Conservation (phyloP, 2,888 invertebrate species). For the Polymixis flavicincta region DNA sequence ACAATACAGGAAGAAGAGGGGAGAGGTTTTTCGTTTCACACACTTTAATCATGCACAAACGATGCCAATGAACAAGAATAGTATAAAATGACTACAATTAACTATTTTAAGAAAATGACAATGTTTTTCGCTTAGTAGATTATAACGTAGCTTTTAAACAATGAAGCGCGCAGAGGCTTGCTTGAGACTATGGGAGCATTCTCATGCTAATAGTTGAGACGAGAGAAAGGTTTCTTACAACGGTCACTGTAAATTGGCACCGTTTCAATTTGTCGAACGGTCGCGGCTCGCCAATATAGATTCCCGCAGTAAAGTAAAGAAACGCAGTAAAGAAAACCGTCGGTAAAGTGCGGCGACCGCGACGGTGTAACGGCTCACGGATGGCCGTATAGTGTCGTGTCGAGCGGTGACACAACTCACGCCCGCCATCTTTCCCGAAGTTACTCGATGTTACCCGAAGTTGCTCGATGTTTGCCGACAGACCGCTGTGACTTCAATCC, state of each 20-base stretch:
- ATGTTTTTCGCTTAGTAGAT: too few relatives aligned
- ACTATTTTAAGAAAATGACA: not conserved
- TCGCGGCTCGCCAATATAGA: not conserved
- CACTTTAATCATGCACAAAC: constrained; percentile 5
- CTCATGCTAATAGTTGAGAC: not conserved
- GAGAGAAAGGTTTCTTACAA: not conserved
- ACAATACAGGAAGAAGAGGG: not conserved
- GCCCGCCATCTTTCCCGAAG: not conserved
- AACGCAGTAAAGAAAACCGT: constrained; percentile 4
- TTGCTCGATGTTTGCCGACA: not conserved
- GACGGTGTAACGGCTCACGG: not conserved
- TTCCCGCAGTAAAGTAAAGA: constrained; percentile 8
- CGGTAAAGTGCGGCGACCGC: constrained; percentile 4
- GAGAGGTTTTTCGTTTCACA: not conserved
- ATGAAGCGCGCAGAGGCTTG: not conserved
- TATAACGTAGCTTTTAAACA: not conserved
- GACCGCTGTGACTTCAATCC: not conserved
- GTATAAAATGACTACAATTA: not conserved
- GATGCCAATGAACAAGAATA: not conserved
- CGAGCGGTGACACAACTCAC: not conserved
- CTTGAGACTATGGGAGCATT: too few relatives aligned
- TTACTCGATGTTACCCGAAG: not conserved
- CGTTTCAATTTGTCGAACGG: constrained; percentile 22
- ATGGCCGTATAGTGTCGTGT: not conserved
- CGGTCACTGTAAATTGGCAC: constrained; percentile 20